Percentiles rank a stretch among this genome's conserved stretches.
These are phyloP conservation scores for Meloidogyne chitwoodi DNA, from an alignment of 1,140 invertebrate genomes.

Conservation along the genomic window DNA sequence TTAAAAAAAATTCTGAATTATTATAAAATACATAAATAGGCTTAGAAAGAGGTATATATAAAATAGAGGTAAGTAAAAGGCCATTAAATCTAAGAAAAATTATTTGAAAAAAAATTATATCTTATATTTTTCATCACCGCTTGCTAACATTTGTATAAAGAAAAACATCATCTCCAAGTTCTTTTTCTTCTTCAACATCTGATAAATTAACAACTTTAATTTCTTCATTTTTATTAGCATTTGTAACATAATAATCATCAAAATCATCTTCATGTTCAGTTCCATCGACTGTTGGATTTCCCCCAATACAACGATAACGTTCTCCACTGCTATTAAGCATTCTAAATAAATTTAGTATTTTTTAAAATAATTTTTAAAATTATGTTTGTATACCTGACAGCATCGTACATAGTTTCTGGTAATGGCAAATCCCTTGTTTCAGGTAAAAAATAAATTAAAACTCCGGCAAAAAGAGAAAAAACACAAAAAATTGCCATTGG, in stretches of 20 bases:
- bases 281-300: conserved; percentile 1
- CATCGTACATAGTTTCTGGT: conserved; percentile 45
- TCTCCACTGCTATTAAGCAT: conserved; percentile 19
- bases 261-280: conserved; percentile 5
- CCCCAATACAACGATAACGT: conserved; percentile 8
- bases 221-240: background rate
- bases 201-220: no score
- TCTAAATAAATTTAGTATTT: background rate
- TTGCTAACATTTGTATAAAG: conserved; percentile 22
- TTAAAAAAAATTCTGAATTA: no score
- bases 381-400: background rate
- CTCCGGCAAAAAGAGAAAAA: conserved; percentile 47
- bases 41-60: no score
- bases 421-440: conserved; percentile 44
- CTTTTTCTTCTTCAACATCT: conserved; percentile 10
- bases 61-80: no score
- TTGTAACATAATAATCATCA: conserved; percentile 12
- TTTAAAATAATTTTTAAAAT: background rate
- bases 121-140: conserved; percentile 15
- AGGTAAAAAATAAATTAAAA: conserved; percentile 45
- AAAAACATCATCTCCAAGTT: conserved; percentile 3
- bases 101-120: no score
- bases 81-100: no score
- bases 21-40: no score
- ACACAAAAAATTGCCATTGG: conserved; percentile 49